Percentiles rank a stretch among this genome's conserved stretches.
These are phyloP conservation scores for Sebastes fasciatus DNA, from an alignment of 2,113 vertebrate genomes.

Conservation along the genomic window DNA sequence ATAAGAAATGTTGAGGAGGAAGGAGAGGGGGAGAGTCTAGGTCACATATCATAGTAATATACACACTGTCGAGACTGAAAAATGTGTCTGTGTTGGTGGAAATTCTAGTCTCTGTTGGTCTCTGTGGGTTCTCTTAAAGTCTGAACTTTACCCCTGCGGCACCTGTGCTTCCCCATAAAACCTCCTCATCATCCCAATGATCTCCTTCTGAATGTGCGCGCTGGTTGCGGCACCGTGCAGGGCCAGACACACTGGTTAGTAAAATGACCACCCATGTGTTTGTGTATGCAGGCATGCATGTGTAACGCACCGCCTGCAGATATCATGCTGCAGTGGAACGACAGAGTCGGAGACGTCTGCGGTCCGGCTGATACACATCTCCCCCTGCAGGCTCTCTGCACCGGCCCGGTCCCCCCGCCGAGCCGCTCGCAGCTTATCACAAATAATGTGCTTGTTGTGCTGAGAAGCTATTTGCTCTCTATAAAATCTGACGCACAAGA, in stretches of 20 bases:
- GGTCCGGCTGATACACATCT: not conserved
- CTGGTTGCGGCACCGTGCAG: not conserved
- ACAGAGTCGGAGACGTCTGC: conserved; percentile 1
- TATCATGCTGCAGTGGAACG: conserved; percentile 3
- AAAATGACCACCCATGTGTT: not conserved
- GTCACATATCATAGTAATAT: not conserved
- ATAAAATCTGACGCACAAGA: not conserved
- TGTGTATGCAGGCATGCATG: not conserved
- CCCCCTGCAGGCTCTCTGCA: not conserved
- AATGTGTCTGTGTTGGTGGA: not conserved
- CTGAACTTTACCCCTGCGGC: not conserved
- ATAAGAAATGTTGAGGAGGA: not conserved
- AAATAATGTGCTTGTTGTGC: not conserved
- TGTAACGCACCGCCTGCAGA: conserved; percentile 6
- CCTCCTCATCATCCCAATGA: not conserved
- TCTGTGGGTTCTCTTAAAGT: not conserved
- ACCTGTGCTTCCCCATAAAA: not conserved
- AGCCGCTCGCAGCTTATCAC: not conserved
- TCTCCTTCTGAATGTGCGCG: not conserved
- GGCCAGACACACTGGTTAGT: not conserved
- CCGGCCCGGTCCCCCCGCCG: not conserved
- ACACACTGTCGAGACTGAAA: not conserved
- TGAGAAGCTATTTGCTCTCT: conserved; percentile 4
- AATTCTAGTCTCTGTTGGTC: not conserved
- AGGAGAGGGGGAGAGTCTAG: not conserved